A percentile compares a stretch with the other conserved stretches of the same genome.
These are phyloP conservation scores for Phortica variegata DNA, from an alignment of 1,140 invertebrate species.

Conservation along the genomic window DNA sequence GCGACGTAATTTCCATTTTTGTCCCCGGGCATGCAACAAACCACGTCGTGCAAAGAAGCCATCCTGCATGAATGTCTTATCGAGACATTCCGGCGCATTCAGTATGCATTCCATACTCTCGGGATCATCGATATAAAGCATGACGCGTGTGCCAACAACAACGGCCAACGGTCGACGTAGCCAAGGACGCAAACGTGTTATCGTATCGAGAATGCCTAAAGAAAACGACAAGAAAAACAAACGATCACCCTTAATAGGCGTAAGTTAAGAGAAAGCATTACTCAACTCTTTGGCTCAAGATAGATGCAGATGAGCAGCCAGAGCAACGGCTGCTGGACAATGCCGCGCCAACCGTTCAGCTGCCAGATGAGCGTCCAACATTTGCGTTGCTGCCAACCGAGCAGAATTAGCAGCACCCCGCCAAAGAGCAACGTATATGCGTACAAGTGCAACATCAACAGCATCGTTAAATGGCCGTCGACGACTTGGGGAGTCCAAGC, in stretches of 20 bases:
- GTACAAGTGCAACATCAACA: conserved; percentile 27
- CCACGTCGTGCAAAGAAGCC: conserved; percentile 45
- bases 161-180: conserved; percentile 39
- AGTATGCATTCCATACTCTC: conserved; percentile 41
- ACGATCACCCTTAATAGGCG: not conserved
- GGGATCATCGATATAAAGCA: conserved; percentile 49
- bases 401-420: conserved; percentile 26
- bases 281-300: conserved; percentile 48
- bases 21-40: conserved; percentile 40
- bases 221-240: not conserved
- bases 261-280: no score
- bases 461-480: no score
- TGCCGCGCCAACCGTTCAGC: conserved; percentile 46
- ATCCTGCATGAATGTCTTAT: conserved; percentile 51
- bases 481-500: no score
- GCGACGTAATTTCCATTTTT: conserved; percentile 45
- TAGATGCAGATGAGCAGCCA: conserved; percentile 44
- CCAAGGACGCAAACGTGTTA: conserved; percentile 31
- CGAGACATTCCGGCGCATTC: conserved; percentile 44
- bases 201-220: conserved; percentile 36
- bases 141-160: conserved; percentile 34
- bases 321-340: conserved; percentile 42
- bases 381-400: conserved; percentile 45
- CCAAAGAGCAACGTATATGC: conserved; percentile 40
- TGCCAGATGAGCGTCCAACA: conserved; percentile 53